Evolutionary conservation across 2,888 invertebrate genomes (phyloP), one percentile per base, ranked within the genome.

Genomic region (Myopa tessellatipennis): DNA sequence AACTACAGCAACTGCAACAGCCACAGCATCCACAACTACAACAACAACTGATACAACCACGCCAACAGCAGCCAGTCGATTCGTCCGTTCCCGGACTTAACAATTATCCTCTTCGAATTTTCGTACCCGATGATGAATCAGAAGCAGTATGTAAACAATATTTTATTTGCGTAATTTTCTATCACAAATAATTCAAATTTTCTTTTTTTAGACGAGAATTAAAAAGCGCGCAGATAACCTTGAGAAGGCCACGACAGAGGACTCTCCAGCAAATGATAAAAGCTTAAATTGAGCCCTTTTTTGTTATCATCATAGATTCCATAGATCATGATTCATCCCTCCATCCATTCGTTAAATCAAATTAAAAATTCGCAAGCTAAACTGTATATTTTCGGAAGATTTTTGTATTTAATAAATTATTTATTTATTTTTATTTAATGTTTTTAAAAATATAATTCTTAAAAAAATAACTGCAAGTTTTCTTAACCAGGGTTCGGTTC

Each of bases 81-180:
- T 83, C 85, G 40, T 81, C 83, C 6, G 80, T 83, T 10, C 10
- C 45, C 45, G 78, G 85, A 65, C 82, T 88, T 36, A 85, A 89
- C 4, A 87, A 88, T 74, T 86, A 87, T 40, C 90, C 90, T 0
- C 80, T 91, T 70, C 88, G 90, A 79, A 91, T 91, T 79, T 90
- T 90, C 83, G 90, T 91, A 16, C 91, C 91, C 0, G 91, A 91
- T 65, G 89, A 89, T 18, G 90, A 90, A 45, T 58, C 81, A 4
- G 84, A 85, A 77, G 80, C 84, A 81, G 87, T 87, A 81, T 81
- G 78, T 45, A 76, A 68, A 12, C 34, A 55, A 38, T 18, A 34
- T 40, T 58, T 14, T 10, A 4, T 69, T 14, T 14, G 7, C 1
- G 50, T 26, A 14, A 8, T 34, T 67, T 26, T 6, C 55, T 34